Evolutionary conservation across 2,888 invertebrate genomes (phyloP).

Genomic region (Deroplatys truncata): DNA sequence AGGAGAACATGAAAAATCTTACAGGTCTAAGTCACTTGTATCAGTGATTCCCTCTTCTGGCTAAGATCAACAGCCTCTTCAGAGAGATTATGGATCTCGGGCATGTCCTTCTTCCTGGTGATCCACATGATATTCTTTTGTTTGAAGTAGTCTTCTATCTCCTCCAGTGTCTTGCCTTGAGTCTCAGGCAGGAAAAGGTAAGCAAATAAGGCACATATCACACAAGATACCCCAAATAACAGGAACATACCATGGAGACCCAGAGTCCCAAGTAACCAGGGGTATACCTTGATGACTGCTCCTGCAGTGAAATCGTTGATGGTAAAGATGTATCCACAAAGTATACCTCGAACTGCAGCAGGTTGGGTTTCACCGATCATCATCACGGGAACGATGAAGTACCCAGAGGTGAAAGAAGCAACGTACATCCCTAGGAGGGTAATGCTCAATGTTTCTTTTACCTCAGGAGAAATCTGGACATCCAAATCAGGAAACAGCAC

Average conservation of each 20-base stretch:
- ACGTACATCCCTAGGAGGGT: too few species aligned
- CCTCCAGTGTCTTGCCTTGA: constrained; percentile 58
- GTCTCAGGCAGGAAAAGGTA: constrained; percentile 71
- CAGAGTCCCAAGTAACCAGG: constrained; percentile 44
- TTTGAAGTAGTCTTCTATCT: constrained; percentile 47
- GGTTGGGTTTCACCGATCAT: constrained; percentile 74
- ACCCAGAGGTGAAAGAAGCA: constrained; percentile 42
- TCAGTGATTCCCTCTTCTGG: too few species aligned
- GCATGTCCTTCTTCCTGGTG: background rate
- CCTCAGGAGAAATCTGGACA: too few species aligned
- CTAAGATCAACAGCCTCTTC: too few species aligned
- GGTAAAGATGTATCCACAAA: constrained; percentile 70
- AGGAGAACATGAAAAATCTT: too few species aligned
- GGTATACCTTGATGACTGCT: constrained; percentile 65
- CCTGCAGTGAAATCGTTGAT: constrained; percentile 46
- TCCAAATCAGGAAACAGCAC: too few species aligned
- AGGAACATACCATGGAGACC: constrained; percentile 59
- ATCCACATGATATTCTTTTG: constrained; percentile 51
- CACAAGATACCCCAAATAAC: constrained; percentile 44
- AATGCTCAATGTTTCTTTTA: too few species aligned
- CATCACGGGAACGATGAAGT: constrained; percentile 69
- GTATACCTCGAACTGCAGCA: constrained; percentile 64
- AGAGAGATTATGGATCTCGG: too few species aligned
- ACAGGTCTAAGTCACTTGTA: too few species aligned
- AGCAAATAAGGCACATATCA: constrained; percentile 60